A percentile compares a stretch with the other conserved stretches of the same genome.
These are phyloP conservation scores for Cardiocondyla obscurior DNA, from an alignment of 1,140 invertebrate species.

Conservation along the genomic window DNA sequence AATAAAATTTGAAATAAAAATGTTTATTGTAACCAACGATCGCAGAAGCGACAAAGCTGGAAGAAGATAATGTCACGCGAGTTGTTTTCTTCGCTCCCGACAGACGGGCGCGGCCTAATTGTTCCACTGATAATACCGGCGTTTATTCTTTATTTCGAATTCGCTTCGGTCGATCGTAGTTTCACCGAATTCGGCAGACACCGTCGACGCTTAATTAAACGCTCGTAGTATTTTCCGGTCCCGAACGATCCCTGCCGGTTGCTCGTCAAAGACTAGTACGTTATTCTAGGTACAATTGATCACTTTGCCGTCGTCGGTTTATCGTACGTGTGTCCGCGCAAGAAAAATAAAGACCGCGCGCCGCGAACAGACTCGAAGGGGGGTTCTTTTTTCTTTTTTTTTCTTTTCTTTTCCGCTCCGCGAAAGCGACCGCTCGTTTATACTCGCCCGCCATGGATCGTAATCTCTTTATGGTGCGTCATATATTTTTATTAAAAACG, in stretches of 20 bases:
- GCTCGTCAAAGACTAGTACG: not conserved
- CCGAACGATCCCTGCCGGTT: not conserved
- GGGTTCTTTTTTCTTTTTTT: no score
- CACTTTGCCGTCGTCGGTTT: not conserved
- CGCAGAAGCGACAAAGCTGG: no score
- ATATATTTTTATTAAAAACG: conserved; percentile 51
- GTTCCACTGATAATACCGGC: no score
- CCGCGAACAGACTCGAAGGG: not conserved
- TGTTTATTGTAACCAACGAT: no score
- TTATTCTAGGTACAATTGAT: conserved; percentile 17
- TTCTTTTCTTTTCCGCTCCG: no score
- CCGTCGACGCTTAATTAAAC: not conserved
- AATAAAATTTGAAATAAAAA: no score
- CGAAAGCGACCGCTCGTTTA: conserved; percentile 15
- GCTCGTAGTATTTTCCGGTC: not conserved
- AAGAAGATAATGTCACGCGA: no score
- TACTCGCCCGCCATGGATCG: conserved; percentile 6
- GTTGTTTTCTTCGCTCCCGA: no score
- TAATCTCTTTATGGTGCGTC: conserved; percentile 24
- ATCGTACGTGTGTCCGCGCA: not conserved
- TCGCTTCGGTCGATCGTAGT: not conserved
- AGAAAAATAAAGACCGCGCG: conserved; percentile 34
- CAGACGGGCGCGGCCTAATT: no score
- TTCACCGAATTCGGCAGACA: not conserved
- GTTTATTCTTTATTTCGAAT: not conserved